Evolutionary conservation across 23 tunicate genomes (phyloP).

Genomic region (Botrylloides violaceus): DNA sequence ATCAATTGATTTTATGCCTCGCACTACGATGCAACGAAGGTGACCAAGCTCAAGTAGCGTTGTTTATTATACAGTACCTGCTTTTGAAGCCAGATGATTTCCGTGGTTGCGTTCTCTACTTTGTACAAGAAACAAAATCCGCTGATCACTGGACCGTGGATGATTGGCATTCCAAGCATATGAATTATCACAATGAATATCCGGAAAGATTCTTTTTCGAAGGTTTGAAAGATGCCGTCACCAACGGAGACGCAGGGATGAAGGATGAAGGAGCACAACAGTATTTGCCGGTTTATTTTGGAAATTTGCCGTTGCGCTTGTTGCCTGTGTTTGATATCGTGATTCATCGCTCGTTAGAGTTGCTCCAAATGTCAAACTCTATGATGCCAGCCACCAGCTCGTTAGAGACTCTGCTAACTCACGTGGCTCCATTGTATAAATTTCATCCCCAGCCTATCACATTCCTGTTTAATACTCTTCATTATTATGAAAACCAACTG

Average conservation of each 20-base stretch:
- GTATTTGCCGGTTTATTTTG: constrained; percentile 74
- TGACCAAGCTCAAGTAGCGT: constrained; percentile 79
- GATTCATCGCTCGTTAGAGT: constrained; percentile 82
- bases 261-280: background rate
- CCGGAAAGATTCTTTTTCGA: constrained; percentile 77
- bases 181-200: constrained; percentile 80
- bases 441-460: constrained; percentile 93
- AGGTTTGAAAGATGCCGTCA: constrained; percentile 20
- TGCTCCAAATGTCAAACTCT: constrained; percentile 44
- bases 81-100: constrained; percentile 87
- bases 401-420: constrained; percentile 61
- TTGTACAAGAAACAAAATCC: constrained; percentile 61
- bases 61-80: constrained; percentile 82
- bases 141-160: constrained; percentile 61
- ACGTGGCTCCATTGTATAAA: constrained; percentile 70
- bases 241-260: background rate
- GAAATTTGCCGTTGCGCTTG: constrained; percentile 76
- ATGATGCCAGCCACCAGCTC: constrained; percentile 45
- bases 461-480: constrained; percentile 81
- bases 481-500: constrained; percentile 66
- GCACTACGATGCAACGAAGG: constrained; percentile 72
- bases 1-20: constrained; percentile 76
- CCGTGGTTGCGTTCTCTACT: constrained; percentile 41
- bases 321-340: constrained; percentile 88
- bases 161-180: constrained; percentile 83